Base-by-base conservation (phyloP, 2,113 vertebrate genomes). In the Leptobrachium ailaonicum region DNA sequence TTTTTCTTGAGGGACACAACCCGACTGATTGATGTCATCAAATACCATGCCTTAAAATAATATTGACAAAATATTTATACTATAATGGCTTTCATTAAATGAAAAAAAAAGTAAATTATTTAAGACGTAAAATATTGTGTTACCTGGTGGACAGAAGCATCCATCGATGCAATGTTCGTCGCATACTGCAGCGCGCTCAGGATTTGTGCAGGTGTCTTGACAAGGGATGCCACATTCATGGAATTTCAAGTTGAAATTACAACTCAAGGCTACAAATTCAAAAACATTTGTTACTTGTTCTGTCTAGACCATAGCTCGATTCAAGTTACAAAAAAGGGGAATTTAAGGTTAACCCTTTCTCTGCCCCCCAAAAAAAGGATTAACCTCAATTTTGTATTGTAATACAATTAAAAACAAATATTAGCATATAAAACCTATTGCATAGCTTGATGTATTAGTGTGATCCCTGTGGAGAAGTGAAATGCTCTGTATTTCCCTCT, bases 61-160 rank as follows among this genome's bases (percentile, higher is more conserved):
- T 12, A 60, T 11, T 12, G 1, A 60, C 13, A 60, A 13, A 60
- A 60, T 14, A 60, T 60, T 13, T 20, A 64, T 32, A 3, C 4
- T 6, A 66, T 13, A 3, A 66, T 32, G 63, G 0, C 5, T 13
- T 44, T 44, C 47, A 50, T 50, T 50, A 50, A 4, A 50, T 50
- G 4, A 50, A 50, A 50, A 50, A 5, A 50, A 4, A 50, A 60
- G 2, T 1, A 47, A 32, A 71, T 71, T 9, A 32, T 7, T 50
- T 2, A 71, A 71, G 42, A 47, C 8, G 47, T 50, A 8, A 50
- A 41, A 13, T 42, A 41, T 43, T 44, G n/a, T 13, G 1, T 69
- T 93, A 93, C 96, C 95, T 63, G 83, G 32, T 1, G 95, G 94
- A 47, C 96, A 97, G 89, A 92, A 92, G 87, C 96, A 97, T 58